These are phyloP conservation scores for Galago senegalensis DNA, from an alignment of 2,797 vertebrate species.

Conservation along the genomic window DNA sequence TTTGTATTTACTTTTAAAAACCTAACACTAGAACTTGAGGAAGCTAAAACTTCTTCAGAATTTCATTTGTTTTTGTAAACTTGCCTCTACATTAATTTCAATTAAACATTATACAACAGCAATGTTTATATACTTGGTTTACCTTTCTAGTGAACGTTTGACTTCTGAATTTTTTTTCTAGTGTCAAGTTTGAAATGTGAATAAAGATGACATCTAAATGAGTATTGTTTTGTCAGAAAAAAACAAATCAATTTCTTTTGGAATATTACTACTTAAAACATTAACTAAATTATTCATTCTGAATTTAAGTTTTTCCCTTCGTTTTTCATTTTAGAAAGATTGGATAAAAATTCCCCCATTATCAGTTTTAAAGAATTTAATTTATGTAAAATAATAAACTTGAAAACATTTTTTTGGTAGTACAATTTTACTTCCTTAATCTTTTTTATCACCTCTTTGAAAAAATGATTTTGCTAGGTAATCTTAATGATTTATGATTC, in stretches of 20 bases:
- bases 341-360: neutral
- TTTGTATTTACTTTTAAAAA: slow-evolving; percentile 13
- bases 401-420: neutral
- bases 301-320: neutral
- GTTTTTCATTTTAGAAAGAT: neutral
- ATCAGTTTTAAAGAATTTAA: neutral
- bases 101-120: slow-evolving; percentile 78
- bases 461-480: neutral
- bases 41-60: neutral
- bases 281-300: neutral
- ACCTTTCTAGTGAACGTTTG: neutral
- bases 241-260: neutral
- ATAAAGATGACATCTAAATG: neutral
- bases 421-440: neutral
- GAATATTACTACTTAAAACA: neutral
- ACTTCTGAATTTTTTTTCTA: neutral
- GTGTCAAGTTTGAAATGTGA: neutral
- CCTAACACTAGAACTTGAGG: neutral
- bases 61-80: slow-evolving; percentile 61
- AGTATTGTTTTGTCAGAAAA: neutral
- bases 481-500: neutral
- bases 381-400: neutral
- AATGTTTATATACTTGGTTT: neutral
- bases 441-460: neutral
- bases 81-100: slow-evolving; percentile 80